These are phyloP conservation scores for Manduca sexta DNA, from an alignment of 1,140 invertebrate genomes.

Conservation along the genomic window DNA sequence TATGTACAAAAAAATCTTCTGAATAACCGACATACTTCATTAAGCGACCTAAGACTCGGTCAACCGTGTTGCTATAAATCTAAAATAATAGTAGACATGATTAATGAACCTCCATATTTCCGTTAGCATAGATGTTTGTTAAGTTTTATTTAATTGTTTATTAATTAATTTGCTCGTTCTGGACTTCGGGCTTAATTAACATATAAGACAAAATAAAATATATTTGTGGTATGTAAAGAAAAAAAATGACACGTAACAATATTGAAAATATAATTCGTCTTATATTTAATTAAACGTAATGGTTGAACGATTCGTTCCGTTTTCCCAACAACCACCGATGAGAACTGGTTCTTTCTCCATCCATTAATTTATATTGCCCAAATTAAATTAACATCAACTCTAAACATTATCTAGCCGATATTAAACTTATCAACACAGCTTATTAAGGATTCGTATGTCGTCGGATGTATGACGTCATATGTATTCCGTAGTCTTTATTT, in stretches of 20 bases:
- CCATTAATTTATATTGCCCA: slow-evolving; percentile 44
- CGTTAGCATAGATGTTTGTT: not conserved
- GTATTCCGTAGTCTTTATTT: too few relatives aligned
- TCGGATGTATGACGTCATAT: not conserved
- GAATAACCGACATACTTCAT: too few relatives aligned
- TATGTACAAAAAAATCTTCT: too few relatives aligned
- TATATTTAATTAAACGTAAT: slow-evolving; percentile 55
- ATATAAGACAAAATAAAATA: too few relatives aligned
- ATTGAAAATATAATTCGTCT: slow-evolving; percentile 37
- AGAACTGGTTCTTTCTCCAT: slow-evolving; percentile 32
- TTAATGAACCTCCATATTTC: not conserved
- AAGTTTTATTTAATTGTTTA: too few relatives aligned
- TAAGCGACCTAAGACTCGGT: too few relatives aligned
- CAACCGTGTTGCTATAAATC: slow-evolving; percentile 20
- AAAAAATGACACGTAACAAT: slow-evolving; percentile 34
- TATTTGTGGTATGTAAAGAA: not conserved
- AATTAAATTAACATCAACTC: slow-evolving; percentile 45
- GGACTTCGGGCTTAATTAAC: too few relatives aligned
- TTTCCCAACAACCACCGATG: slow-evolving; percentile 28
- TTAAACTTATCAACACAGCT: slow-evolving; percentile 11
- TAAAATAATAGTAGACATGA: slow-evolving; percentile 19
- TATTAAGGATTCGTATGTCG: slow-evolving; percentile 2
- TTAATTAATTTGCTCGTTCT: too few relatives aligned
- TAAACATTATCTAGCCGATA: slow-evolving; percentile 27
- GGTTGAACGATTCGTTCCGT: slow-evolving; percentile 37